These are phyloP conservation scores for Enteromius unitaeniatus DNA, from an alignment of 2,797 vertebrate genomes.

Conservation along the genomic window DNA sequence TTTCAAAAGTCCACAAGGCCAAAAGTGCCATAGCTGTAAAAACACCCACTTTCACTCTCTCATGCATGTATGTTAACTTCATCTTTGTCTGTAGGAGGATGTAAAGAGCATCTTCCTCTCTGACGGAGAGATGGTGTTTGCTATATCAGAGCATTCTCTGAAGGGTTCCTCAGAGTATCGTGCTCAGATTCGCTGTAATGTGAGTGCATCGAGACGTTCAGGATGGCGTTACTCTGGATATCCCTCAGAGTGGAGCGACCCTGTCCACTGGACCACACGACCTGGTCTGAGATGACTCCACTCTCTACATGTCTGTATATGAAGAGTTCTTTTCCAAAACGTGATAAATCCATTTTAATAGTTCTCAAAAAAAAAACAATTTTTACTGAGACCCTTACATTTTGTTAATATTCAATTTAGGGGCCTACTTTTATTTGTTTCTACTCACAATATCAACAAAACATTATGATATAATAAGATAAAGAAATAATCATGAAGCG, in stretches of 20 bases:
- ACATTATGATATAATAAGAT: too few relatives aligned
- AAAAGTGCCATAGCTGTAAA: background rate
- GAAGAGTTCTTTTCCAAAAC: too few relatives aligned
- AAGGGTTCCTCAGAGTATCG: constrained; percentile 33
- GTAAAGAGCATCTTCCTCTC: background rate
- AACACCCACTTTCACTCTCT: background rate
- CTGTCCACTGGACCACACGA: constrained; percentile 50
- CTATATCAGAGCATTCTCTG: constrained; percentile 62
- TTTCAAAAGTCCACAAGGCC: too few relatives aligned
- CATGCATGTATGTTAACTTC: constrained; percentile 34
- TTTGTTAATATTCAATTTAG: too few relatives aligned
- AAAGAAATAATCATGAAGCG: too few relatives aligned
- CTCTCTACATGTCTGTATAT: background rate
- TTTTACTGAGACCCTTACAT: too few relatives aligned
- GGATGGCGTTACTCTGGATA: constrained; percentile 45
- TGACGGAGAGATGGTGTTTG: constrained; percentile 30
- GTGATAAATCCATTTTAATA: too few relatives aligned
- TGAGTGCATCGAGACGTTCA: background rate
- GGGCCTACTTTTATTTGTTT: too few relatives aligned
- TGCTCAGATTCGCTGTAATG: constrained; percentile 51
- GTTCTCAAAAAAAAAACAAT: too few relatives aligned
- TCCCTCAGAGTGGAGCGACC: constrained; percentile 53
- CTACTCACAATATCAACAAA: too few relatives aligned
- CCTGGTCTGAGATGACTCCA: constrained; percentile 32
- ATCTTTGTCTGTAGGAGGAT: constrained; percentile 54